These are phyloP conservation scores for Smithornis capensis DNA, from an alignment of 2,113 vertebrate genomes.

Conservation along the genomic window DNA sequence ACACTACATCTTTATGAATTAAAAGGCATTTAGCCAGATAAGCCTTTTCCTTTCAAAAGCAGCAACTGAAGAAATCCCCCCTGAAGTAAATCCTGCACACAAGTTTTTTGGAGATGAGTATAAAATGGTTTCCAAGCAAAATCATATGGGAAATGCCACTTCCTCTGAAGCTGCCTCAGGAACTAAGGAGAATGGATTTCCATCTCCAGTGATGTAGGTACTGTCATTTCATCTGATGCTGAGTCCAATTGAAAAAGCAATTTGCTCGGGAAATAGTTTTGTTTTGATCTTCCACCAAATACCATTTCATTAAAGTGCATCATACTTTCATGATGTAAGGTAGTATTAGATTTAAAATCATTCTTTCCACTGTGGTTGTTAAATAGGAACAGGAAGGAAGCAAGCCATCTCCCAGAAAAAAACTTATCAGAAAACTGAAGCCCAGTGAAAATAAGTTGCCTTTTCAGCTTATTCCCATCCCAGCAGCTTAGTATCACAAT, in stretches of 20 bases:
- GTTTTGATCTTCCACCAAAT: slow-evolving; percentile 50
- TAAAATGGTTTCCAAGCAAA: neutral
- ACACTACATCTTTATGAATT: neutral
- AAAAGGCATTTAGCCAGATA: neutral
- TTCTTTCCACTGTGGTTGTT: neutral
- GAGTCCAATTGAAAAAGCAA: slow-evolving; percentile 31
- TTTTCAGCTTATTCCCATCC: neutral
- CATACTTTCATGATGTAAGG: slow-evolving; percentile 1
- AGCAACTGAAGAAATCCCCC: neutral
- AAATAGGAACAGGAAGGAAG: neutral
- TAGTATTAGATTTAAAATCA: neutral
- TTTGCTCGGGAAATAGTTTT: slow-evolving; percentile 23
- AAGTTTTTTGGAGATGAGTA: neutral
- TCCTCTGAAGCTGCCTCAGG: neutral
- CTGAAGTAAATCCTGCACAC: neutral
- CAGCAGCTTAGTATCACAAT: neutral
- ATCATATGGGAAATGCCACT: neutral
- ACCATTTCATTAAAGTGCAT: neutral
- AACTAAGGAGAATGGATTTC: neutral
- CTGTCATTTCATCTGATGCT: slow-evolving; percentile 15
- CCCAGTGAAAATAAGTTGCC: neutral
- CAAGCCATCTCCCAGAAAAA: neutral
- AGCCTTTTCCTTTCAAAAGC: neutral
- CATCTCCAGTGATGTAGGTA: neutral
- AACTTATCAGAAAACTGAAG: neutral